Evolutionary conservation across 2,888 invertebrate genomes (phyloP), one percentile per base, ranked within the genome.

Genomic region (Polydrusus pterygomalis): DNA sequence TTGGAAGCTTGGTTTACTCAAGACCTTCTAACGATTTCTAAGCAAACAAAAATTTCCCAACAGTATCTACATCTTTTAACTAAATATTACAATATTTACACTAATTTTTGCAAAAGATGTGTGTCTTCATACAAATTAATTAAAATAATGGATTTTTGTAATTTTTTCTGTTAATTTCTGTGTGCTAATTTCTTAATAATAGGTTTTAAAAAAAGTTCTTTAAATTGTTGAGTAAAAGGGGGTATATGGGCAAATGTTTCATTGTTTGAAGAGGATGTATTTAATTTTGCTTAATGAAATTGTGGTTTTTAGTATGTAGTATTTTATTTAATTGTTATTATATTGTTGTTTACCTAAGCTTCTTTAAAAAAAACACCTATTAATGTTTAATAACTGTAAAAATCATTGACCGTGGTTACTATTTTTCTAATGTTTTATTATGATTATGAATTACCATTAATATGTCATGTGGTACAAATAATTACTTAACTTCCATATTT

Each of bases 1-100:
- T 56, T 56, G 56, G 56, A 34, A 34, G 56, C 34, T 30, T 15
- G 34, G 15, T 56, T 56, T 56, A 34, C 34, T 30, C 25, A 54
- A 40, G 40, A 54, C 54, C 30, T 2, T 1, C 30, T n/a, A n/a
- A 30, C 56, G 56, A 56, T 56, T 56, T 56, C 56, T 56, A 56
- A 34, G 9, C 34, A 56, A 56, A 56, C 34, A 56, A 2, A 8
- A 15, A 9, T 56, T 56, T 20, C 56, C 15, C 2, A 56, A 56
- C 56, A 56, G 2, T 56, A 56, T 10, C 30, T 13, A n/a, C 30
- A 11, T 8, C 15, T n/a, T 7, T 6, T 15, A 7, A 56, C n/a
- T 15, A 34, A 43, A 9, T 15, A 15, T 30, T 15, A 30, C 34
- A 56, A 25, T 56, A 56, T 56, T 56, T 56, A 56, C 56, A 56